phyloP scores from a whole-genome alignment of 2,888 invertebrate genomes.

The Chymomyza amoena region DNA sequence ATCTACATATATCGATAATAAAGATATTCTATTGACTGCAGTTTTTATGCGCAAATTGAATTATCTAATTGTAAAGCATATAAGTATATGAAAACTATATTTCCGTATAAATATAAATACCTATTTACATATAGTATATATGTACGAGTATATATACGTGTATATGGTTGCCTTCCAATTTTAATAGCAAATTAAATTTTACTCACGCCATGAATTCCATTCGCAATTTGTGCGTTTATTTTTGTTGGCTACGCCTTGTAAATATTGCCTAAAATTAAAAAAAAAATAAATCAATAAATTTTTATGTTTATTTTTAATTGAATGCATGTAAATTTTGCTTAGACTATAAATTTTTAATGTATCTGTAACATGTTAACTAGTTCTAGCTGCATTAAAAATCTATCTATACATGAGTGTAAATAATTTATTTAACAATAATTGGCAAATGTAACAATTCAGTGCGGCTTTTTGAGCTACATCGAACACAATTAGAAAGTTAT shows the following conservation, averaged over 20 bases:
- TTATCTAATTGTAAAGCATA: background rate
- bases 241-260: slow-evolving; percentile 12
- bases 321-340: slow-evolving; percentile 14
- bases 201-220: background rate
- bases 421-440: background rate
- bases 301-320: slow-evolving; percentile 53
- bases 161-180: background rate
- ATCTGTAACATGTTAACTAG: slow-evolving; percentile 31
- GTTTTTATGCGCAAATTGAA: background rate
- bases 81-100: background rate
- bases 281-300: slow-evolving; percentile 31
- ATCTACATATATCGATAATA: background rate
- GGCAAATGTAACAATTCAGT: background rate
- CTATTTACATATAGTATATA: background rate
- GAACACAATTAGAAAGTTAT: too few species aligned
- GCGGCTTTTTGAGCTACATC: too few species aligned
- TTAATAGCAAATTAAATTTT: background rate
- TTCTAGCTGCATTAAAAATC: slow-evolving; percentile 20
- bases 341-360: slow-evolving; percentile 24
- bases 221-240: background rate
- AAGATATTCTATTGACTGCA: background rate
- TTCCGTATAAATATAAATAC: background rate
- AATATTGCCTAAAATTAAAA: slow-evolving; percentile 27
- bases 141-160: background rate
- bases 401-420: background rate